Base-by-base conservation (phyloP, 2,797 vertebrate genomes). In the Choloepus didactylus region DNA sequence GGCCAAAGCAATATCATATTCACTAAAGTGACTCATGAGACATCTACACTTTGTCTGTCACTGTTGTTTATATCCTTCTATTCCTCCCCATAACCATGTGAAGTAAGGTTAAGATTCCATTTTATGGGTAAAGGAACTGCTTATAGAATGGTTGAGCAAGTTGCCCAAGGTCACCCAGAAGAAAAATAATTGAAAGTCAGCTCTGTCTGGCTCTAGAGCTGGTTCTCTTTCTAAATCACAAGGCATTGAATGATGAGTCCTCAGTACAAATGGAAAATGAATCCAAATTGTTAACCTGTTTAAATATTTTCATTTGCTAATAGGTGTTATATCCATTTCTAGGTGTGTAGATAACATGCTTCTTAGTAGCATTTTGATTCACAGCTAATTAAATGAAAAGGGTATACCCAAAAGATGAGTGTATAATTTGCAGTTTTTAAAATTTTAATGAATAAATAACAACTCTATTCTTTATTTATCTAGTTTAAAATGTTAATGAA, bases 381-480 rank as follows among this genome's bases (percentile, higher is more conserved):
- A 19, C 0, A 1, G 31, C 77, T 96, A 95, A 96, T 97, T 96
- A 95, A 91, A 75, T 70, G 46, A 95, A 81, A 92, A 91, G 91
- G 81, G 92, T 97, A 97, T 93, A 97, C 95, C 97, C 88, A 79
- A 95, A 97, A 96, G 84, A 96, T 87, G 87, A 95, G 94, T 77
- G 49, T 59, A 62, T 95, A 94, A 95, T 97, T 86, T 94, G 72
- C 59, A 76, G 83, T 83, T 98, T 97, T 96, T 93, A 44, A 85
- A 27, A 92, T 98, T 97, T 98, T 98, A 98, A 98, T 98, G 98
- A 98, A 98, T 98, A 98, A 98, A 98, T 98, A 98, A 97, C 97
- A 97, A 97, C 98, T 96, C 97, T 98, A 98, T 98, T 98, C 98
- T 98, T 98, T 98, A 98, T 98, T 98, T 98, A 98, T 98, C 98